Percentiles rank a stretch among this genome's conserved stretches.
Evolutionary conservation across 2,113 vertebrate species (phyloP).

Genomic region (Aphelocoma coerulescens): DNA sequence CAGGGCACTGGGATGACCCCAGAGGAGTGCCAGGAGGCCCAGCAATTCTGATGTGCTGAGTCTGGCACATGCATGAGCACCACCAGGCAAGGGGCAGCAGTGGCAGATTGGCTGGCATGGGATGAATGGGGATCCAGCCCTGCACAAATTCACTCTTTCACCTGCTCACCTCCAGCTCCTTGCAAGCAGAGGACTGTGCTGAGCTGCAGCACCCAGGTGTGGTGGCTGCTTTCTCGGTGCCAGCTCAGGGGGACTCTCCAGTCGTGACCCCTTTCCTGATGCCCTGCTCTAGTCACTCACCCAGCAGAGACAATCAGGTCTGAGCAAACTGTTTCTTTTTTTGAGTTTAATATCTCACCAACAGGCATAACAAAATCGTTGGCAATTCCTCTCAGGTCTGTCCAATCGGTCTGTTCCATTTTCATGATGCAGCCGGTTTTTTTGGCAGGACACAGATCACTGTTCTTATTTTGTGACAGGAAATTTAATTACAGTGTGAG

Average conservation of each 20-base stretch:
- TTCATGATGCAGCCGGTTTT: constrained; percentile 47
- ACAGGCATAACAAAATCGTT: neutral
- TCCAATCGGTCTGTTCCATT: neutral
- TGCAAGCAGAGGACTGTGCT: neutral
- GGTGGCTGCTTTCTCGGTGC: neutral
- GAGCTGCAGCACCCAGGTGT: neutral
- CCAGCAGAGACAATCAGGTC: neutral
- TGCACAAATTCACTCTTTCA: neutral
- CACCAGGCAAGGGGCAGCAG: too few species aligned
- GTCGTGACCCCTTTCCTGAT: neutral
- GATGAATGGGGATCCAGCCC: neutral
- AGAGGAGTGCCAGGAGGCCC: neutral
- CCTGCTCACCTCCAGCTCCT: neutral
- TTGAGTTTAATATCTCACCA: neutral
- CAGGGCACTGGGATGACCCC: neutral
- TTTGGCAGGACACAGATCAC: constrained; percentile 12
- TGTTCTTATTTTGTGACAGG: constrained; percentile 43
- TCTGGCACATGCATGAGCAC: neutral
- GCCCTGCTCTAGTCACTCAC: neutral
- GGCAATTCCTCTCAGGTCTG: neutral
- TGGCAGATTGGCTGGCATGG: neutral
- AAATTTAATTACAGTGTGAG: constrained; percentile 50
- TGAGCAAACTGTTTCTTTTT: neutral
- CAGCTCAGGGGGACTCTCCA: neutral
- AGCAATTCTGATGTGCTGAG: neutral